Evolutionary conservation across 2,797 vertebrate genomes (phyloP).

Genomic region (Discoglossus pictus): DNA sequence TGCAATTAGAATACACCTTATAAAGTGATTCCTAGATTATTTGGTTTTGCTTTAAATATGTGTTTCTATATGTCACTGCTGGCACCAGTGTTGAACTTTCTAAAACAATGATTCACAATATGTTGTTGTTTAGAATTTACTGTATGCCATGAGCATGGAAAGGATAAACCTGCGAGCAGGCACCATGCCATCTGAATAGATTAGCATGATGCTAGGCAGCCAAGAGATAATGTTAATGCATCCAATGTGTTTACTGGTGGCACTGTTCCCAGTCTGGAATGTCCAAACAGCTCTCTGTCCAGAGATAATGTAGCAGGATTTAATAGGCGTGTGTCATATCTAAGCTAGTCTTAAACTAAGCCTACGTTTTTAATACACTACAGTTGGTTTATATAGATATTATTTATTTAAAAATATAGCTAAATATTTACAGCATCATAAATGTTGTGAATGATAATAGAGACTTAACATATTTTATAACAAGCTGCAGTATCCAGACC

Average conservation of each 20-base stretch:
- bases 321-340: constrained; percentile 45
- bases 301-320: constrained; percentile 67
- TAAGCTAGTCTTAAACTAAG: constrained; percentile 28
- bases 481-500: too few relatives aligned
- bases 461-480: too few relatives aligned
- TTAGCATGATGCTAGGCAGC: constrained; percentile 81
- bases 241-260: constrained; percentile 81
- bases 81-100: constrained; percentile 29
- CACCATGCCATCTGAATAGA: constrained; percentile 80
- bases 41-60: constrained; percentile 28
- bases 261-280: constrained; percentile 80
- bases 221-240: constrained; percentile 84
- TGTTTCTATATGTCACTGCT: constrained; percentile 28
- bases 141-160: constrained; percentile 78
- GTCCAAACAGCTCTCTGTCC: constrained; percentile 83
- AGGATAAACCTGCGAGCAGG: constrained; percentile 82
- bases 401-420: constrained; percentile 4
- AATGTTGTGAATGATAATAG: too few relatives aligned
- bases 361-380: constrained; percentile 1
- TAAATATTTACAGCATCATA: background rate
- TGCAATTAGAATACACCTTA: too few relatives aligned
- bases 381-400: too few relatives aligned
- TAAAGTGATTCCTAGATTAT: background rate
- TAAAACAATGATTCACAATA: constrained; percentile 41
- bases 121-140: constrained; percentile 50